Evolutionary conservation across 2,888 invertebrate genomes (phyloP).

Genomic region (Hyppa rectilinea): DNA sequence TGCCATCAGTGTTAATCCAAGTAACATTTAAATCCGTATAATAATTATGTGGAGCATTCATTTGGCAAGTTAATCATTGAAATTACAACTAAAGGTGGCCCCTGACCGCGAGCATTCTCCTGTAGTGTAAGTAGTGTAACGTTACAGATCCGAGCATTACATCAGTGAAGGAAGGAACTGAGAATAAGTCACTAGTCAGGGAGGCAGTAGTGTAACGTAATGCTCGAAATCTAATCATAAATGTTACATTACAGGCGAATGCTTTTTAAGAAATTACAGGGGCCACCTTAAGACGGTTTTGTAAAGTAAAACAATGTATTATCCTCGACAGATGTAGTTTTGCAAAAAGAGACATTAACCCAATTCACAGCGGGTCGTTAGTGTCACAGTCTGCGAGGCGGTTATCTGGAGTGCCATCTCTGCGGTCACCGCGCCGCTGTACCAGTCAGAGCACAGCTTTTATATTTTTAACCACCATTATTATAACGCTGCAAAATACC

Average conservation of each 20-base stretch:
- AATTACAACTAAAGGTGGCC: too few species aligned
- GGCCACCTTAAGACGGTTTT: too few species aligned
- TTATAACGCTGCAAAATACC: conserved; percentile 47
- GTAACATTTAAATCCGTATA: background rate
- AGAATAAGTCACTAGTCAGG: too few species aligned
- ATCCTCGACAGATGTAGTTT: conserved; percentile 60
- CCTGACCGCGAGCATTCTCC: too few species aligned
- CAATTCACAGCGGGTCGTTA: conserved; percentile 71
- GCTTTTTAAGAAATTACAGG: too few species aligned
- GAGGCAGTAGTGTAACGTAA: too few species aligned
- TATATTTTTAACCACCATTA: conserved; percentile 58
- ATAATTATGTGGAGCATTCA: background rate
- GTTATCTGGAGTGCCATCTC: conserved; percentile 64
- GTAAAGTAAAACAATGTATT: conserved; percentile 54
- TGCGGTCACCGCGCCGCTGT: conserved; percentile 47
- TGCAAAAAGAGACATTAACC: conserved; percentile 70
- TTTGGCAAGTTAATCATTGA: conserved; percentile 9
- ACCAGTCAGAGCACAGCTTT: conserved; percentile 40
- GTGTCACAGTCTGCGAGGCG: conserved; percentile 57
- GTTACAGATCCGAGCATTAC: too few species aligned
- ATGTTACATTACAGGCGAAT: too few species aligned
- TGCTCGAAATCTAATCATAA: too few species aligned
- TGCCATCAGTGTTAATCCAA: background rate
- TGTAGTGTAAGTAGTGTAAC: too few species aligned
- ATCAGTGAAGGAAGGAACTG: too few species aligned